Percentiles rank a stretch among this genome's conserved stretches.
Conservation (phyloP, 2,113 vertebrate species). For the Ancistrus triradiatus region DNA sequence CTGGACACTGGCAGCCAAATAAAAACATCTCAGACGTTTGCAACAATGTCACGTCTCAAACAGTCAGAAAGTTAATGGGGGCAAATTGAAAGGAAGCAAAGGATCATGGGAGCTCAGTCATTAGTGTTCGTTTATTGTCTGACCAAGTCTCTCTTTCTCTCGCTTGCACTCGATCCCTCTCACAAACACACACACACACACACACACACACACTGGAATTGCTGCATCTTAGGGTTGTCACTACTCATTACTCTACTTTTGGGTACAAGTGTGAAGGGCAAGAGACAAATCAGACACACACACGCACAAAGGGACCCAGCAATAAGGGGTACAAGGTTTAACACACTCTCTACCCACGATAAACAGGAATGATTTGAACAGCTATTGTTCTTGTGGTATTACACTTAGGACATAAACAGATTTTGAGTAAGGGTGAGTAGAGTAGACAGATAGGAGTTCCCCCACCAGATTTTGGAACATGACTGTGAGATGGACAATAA, state of each 20-base stretch:
- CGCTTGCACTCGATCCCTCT: not conserved
- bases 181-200: constrained; percentile 15
- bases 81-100: constrained; percentile 38
- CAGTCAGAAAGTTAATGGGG: constrained; percentile 40
- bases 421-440: no score
- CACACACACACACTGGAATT: constrained; percentile 17
- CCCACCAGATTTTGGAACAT: no score
- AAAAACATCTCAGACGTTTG: constrained; percentile 2
- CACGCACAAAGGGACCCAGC: not conserved
- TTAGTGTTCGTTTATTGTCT: constrained; percentile 42
- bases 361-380: no score
- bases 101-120: constrained; percentile 37
- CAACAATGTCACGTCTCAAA: constrained; percentile 13
- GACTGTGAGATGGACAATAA: no score
- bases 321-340: no score
- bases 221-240: constrained; percentile 37
- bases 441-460: no score
- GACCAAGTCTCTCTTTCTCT: constrained; percentile 6
- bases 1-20: not conserved
- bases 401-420: no score
- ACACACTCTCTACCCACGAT: no score
- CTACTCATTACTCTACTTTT: constrained; percentile 18
- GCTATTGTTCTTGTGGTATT: no score
- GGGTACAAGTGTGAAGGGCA: constrained; percentile 23
- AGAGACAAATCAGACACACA: not conserved